Base-by-base conservation (phyloP, 1,140 invertebrate species). In the Psix sp. region DNA sequence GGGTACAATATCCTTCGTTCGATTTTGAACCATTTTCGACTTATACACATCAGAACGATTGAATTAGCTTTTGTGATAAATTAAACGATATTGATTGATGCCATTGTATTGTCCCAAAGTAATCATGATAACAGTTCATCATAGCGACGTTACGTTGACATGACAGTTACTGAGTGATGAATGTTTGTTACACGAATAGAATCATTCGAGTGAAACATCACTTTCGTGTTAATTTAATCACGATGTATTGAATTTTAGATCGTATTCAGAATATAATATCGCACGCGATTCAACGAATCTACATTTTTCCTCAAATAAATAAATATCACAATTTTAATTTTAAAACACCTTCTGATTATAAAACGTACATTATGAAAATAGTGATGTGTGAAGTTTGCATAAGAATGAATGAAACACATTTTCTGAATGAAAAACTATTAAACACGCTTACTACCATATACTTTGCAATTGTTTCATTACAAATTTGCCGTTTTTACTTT, bases 101-200 rank as follows among this genome's bases (percentile, higher is more conserved):
- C 26, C 51, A 51, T 70, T 72, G 59, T 52, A 72, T 63, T 72
- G 52, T 60, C 16, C 38, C 14, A 29, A 15, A 40, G 46, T 59
- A 65, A 72, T 72, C 65, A 65, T 54, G 68, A 59, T 60, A 72
- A 72, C 52, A 65, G 59, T 72, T 59, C 52, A 65, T 65, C 59
- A 59, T 59, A 65, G 59, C 46, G 51, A 51, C 29, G 21, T 63
- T 63, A 65, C 45, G 59, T 59, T 65, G 67, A 71, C 68, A 33
- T 54, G 70, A 66, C 62, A 49, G 60, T 66, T 59, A 65, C 59
- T 18, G 56, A 73, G 48, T 66, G 70, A 66, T 62, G 62, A 73
- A 73, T 56, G 62, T 60, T 72, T 66, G 60, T 66, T 73, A 43
- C 45, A 56, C 36, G 40, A 73, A 60, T 43, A 60, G 48, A 66